Conservation (phyloP, 2,888 invertebrate species). For the Petrophora chlorosata region DNA sequence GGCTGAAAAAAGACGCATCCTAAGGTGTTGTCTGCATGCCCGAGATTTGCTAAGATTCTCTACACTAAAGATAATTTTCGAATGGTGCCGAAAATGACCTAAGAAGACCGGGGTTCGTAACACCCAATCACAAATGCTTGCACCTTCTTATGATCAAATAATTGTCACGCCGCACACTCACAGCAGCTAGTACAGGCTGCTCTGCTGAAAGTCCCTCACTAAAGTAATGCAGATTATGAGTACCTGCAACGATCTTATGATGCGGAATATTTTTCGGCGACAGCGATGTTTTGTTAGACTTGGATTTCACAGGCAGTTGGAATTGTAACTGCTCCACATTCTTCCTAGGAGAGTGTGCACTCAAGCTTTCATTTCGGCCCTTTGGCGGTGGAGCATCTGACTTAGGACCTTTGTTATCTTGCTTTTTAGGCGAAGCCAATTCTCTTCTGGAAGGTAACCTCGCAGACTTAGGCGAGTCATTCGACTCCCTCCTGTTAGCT, state of each 20-base stretch:
- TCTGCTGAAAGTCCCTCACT: too few relatives aligned
- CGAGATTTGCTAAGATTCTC: too few relatives aligned
- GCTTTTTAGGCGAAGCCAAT: conserved; percentile 40
- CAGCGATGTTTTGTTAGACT: conserved; percentile 50
- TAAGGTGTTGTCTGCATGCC: too few relatives aligned
- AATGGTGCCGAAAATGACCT: too few relatives aligned
- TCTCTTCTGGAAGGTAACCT: conserved; percentile 45
- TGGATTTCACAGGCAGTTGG: conserved; percentile 54
- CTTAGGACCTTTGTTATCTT: conserved; percentile 48
- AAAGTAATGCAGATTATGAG: conserved; percentile 14
- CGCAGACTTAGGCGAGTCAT: conserved; percentile 28
- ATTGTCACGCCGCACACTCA: too few relatives aligned
- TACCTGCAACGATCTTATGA: conserved; percentile 76
- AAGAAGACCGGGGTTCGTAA: too few relatives aligned
- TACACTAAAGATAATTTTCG: too few relatives aligned
- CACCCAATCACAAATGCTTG: too few relatives aligned
- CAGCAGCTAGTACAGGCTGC: too few relatives aligned
- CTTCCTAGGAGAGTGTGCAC: conserved; percentile 57
- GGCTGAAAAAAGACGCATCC: too few relatives aligned
- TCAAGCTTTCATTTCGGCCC: conserved; percentile 40
- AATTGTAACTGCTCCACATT: conserved; percentile 60
- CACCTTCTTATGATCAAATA: too few relatives aligned
- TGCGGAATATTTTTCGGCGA: conserved; percentile 57
- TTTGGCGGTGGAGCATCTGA: conserved; percentile 52
- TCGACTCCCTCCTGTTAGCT: conserved; percentile 35